phyloP scores from a whole-genome alignment of 2,797 vertebrate genomes.

The Brachymystax lenok region DNA sequence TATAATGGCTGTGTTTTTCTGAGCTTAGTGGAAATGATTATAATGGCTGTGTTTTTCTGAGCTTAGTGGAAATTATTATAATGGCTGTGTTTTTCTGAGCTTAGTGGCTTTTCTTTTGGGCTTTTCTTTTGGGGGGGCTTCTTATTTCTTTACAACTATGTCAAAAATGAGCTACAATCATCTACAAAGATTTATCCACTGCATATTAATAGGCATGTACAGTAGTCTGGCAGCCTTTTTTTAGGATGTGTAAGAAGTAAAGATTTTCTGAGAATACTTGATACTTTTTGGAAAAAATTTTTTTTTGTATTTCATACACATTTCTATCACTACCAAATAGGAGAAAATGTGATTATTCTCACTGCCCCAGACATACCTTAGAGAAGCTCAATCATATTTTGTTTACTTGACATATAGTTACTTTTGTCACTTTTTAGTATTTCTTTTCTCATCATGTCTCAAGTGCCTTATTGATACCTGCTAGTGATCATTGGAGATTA shows the following conservation, averaged over 20 bases:
- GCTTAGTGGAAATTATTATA: neutral
- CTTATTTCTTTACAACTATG: slow-evolving; percentile 36
- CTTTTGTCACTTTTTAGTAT: neutral
- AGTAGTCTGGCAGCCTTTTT: slow-evolving; percentile 56
- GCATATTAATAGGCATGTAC: slow-evolving; percentile 52
- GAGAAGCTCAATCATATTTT: neutral
- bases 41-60: neutral
- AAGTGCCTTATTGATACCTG: slow-evolving; percentile 51
- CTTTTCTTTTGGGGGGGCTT: slow-evolving; percentile 7
- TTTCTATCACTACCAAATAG: slow-evolving; percentile 14
- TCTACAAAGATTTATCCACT: slow-evolving; percentile 16
- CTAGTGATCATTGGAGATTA: neutral
- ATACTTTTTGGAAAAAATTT: slow-evolving; percentile 30
- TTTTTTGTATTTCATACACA: slow-evolving; percentile 26
- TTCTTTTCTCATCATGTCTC: neutral
- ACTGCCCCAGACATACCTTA: neutral
- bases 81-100: slow-evolving; percentile 17
- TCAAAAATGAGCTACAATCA: slow-evolving; percentile 45
- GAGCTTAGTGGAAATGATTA: neutral
- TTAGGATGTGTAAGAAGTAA: slow-evolving; percentile 36
- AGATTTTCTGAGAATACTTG: slow-evolving; percentile 58
- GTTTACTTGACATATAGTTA: neutral
- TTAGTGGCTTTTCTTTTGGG: slow-evolving; percentile 25
- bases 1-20: neutral
- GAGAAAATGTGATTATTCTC: neutral